Evolutionary conservation across 2,797 vertebrate genomes (phyloP), one percentile per base, ranked within the genome.

Genomic region (Harpagifer antarcticus): DNA sequence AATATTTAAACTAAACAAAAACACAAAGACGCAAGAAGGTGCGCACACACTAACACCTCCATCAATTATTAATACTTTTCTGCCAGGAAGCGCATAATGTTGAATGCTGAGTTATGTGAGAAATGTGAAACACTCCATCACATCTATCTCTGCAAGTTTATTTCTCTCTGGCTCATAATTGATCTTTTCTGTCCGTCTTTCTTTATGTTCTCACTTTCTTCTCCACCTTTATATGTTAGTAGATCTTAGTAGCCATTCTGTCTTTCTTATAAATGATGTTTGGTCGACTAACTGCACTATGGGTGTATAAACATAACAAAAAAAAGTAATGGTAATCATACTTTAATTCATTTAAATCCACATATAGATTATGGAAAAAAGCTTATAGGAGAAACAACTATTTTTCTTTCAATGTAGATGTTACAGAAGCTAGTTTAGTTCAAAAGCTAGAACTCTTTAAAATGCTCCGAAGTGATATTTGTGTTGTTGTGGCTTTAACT

Each of bases 31-130:
- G 40, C 47, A 60, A 48, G 68, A 15, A 31, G 27, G 4, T 14
- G 6, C n/a, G 14, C 20, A 20, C 54, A 31, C 37, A 27, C 45
- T 40, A 19, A 44, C 20, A 7, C 33, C 11, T 0, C n/a, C 14
- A 68, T 91, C 88, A 88, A 87, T 88, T 90, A 90, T 90, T 89
- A 44, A 92, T 77, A 56, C 37, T 60, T 86, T 72, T 81, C 82
- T 87, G 73, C 68, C 76, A 85, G 72, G 56, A 82, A 86, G 75
- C 80, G 76, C 68, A 79, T 78, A 76, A 80, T 73, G 81, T 84
- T 87, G 74, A 85, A 81, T 78, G 82, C 68, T 74, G 75, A 77
- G 65, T 72, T 85, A 52, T 76, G 59, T 83, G 75, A 86, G 78
- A 79, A 82, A 78, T 81, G 54, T 87, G 57, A 88, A 86, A 86